Percentiles rank a stretch among this genome's conserved stretches.
These are phyloP conservation scores for Salvator merianae DNA, from an alignment of 2,113 vertebrate species.

Conservation along the genomic window DNA sequence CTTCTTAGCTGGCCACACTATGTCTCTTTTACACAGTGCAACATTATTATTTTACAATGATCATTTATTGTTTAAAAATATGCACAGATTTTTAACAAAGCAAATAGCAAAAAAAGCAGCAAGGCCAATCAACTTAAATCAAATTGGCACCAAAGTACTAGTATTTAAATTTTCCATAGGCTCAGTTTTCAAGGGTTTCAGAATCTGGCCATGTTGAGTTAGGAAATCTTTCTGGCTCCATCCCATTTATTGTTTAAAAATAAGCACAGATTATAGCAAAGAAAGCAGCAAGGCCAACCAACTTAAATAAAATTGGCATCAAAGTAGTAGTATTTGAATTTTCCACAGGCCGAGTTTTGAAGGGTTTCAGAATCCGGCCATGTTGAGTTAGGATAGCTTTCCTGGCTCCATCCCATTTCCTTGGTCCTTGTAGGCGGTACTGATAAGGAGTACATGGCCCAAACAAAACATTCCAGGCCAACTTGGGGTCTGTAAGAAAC, in stretches of 20 bases:
- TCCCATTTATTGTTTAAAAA: constrained; percentile 67
- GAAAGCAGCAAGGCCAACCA: constrained; percentile 19
- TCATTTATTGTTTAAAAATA: not conserved
- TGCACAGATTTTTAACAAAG: not conserved
- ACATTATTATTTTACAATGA: not conserved
- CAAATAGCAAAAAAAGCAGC: constrained; percentile 10
- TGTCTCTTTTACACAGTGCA: too few species aligned
- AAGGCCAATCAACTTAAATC: constrained; percentile 23
- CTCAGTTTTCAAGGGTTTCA: constrained; percentile 74
- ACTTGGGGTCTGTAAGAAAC: constrained; percentile 78
- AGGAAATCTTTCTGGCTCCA: constrained; percentile 77
- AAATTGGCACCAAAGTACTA: rapidly evolving
- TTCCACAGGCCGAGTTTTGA: constrained; percentile 63
- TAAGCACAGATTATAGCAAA: not conserved
- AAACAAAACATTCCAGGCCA: constrained; percentile 72
- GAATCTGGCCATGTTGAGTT: constrained; percentile 78
- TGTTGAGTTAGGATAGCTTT: constrained; percentile 79
- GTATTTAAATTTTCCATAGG: rapidly evolving
- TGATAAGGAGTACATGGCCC: constrained; percentile 85
- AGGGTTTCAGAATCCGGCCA: constrained; percentile 75
- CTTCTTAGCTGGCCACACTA: too few species aligned
- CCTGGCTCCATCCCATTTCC: constrained; percentile 76
- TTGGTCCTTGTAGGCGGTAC: constrained; percentile 80
- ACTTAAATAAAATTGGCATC: not conserved
- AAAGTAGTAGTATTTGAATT: rapidly evolving